A percentile compares a stretch with the other conserved stretches of the same genome.
phyloP scores from a whole-genome alignment of 2,797 vertebrate genomes.

The Cephalopachus bancanus region DNA sequence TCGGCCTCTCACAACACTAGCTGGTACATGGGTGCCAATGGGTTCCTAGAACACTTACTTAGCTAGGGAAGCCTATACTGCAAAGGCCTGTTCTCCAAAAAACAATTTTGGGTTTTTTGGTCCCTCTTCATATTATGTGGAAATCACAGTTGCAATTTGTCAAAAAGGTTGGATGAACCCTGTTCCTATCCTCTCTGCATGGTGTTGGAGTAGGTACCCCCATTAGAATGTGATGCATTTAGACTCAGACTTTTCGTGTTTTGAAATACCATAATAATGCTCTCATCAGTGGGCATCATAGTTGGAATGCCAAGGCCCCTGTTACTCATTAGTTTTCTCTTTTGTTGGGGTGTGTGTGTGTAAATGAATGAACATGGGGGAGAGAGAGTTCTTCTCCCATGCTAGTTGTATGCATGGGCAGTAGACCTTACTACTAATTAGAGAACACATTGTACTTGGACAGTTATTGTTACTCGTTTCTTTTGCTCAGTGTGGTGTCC shows the following conservation, averaged over 20 bases:
- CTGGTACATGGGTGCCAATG: no score
- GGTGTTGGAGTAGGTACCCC: neutral
- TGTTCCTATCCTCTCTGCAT: neutral
- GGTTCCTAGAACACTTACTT: no score
- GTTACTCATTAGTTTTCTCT: neutral
- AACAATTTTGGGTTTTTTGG: no score
- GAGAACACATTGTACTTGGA: slow-evolving; percentile 19
- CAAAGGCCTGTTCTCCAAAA: no score
- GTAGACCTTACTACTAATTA: slow-evolving; percentile 55
- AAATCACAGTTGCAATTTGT: neutral
- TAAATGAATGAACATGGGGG: neutral
- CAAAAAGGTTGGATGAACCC: neutral
- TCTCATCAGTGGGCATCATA: neutral
- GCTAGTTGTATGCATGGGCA: neutral
- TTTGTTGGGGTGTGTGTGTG: neutral
- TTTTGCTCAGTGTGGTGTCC: slow-evolving; percentile 17
- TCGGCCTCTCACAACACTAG: no score
- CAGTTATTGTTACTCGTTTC: slow-evolving; percentile 64
- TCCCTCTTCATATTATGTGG: neutral
- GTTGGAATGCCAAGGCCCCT: neutral
- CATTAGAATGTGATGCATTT: neutral
- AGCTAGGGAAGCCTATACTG: no score
- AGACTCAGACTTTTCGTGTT: neutral
- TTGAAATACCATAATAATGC: neutral
- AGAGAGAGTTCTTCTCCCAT: slow-evolving; percentile 1